These are phyloP conservation scores for Dipus sagitta DNA, from an alignment of 2,797 vertebrate genomes.

Conservation along the genomic window DNA sequence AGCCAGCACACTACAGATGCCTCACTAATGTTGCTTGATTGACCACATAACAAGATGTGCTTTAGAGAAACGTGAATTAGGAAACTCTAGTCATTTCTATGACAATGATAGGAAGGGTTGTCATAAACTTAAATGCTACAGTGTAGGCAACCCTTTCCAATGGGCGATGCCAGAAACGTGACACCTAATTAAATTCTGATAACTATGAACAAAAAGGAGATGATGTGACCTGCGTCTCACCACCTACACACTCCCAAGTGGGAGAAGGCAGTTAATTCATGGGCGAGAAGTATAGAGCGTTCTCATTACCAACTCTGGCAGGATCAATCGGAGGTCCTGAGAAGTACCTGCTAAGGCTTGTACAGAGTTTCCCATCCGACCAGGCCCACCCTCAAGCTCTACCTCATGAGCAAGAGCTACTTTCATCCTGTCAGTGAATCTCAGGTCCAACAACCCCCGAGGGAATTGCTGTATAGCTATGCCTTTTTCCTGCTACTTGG, in stretches of 20 bases:
- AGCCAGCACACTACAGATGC: background rate
- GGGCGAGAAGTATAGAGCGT: background rate
- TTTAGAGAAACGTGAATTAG: conserved; percentile 47
- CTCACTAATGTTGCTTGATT: conserved; percentile 23
- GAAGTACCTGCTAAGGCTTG: background rate
- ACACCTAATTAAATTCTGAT: conserved; percentile 29
- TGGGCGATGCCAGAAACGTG: conserved; percentile 44
- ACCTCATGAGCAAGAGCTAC: background rate
- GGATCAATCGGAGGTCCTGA: background rate
- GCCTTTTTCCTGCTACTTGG: conserved; percentile 40
- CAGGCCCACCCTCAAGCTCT: background rate
- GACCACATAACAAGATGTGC: conserved; percentile 31
- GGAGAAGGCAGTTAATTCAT: background rate
- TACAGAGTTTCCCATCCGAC: background rate
- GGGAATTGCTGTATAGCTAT: background rate
- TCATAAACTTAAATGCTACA: conserved; percentile 25
- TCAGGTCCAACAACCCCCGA: background rate
- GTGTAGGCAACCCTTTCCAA: background rate
- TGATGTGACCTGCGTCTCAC: background rate
- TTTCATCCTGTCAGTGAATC: background rate
- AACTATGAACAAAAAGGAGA: conserved; percentile 11
- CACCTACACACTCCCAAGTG: background rate
- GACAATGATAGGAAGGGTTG: conserved; percentile 3
- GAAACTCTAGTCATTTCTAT: conserved; percentile 47
- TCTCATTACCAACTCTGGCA: background rate